Evolutionary conservation across 2,113 vertebrate species (phyloP).

Genomic region (Orthonyx spaldingii): DNA sequence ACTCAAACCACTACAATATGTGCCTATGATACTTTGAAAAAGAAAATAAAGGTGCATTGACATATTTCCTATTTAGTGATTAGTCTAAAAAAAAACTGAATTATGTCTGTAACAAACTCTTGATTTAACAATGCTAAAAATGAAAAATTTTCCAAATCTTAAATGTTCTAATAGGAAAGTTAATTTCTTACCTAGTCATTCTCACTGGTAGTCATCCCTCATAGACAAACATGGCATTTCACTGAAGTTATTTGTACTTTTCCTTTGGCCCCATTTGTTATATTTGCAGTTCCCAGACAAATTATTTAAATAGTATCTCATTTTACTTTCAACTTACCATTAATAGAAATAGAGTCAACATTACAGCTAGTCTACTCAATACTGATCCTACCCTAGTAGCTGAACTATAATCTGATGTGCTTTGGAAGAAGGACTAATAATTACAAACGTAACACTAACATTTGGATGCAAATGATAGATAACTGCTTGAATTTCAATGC

Average conservation of each 20-base stretch:
- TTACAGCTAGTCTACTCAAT: background rate
- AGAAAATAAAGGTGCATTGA: background rate
- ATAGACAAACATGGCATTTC: background rate
- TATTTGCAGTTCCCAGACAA: background rate
- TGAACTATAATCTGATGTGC: background rate
- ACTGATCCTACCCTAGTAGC: background rate
- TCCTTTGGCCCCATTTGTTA: background rate
- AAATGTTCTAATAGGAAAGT: background rate
- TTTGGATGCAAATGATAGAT: background rate
- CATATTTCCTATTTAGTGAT: background rate
- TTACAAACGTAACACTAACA: background rate
- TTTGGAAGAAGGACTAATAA: background rate
- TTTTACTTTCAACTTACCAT: background rate
- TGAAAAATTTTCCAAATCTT: background rate
- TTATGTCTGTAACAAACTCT: background rate
- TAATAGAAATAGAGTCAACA: background rate
- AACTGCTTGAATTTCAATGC: background rate
- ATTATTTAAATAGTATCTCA: background rate
- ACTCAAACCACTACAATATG: no score
- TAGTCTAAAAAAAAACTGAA: background rate
- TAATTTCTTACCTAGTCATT: background rate
- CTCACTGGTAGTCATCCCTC: background rate
- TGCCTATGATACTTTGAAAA: background rate
- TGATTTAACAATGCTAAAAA: slow-evolving; percentile 8
- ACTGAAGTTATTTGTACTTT: background rate